phyloP scores from a whole-genome alignment of 2,113 vertebrate genomes.

The Phylloscopus trochiloides region DNA sequence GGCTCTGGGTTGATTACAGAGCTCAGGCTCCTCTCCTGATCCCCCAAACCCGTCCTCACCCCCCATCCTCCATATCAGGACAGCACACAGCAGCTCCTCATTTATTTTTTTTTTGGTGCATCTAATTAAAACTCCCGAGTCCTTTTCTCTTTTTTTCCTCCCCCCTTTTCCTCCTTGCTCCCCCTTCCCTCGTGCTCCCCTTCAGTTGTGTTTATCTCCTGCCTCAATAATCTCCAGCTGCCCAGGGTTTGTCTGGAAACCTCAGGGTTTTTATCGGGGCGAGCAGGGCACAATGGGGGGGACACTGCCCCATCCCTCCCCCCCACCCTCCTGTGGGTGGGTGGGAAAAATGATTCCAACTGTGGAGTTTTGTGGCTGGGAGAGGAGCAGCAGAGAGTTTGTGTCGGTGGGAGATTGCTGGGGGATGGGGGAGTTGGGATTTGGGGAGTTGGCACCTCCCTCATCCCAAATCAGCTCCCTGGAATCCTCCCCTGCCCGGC shows the following conservation, averaged over 20 bases:
- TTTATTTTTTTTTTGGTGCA: not conserved
- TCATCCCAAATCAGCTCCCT: accelerated
- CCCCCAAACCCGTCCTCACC: not conserved
- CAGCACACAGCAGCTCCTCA: not conserved
- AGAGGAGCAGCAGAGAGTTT: slow-evolving; percentile 4
- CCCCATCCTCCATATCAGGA: not conserved
- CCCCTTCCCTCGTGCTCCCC: not conserved
- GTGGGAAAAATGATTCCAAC: slow-evolving; percentile 77
- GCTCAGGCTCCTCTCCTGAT: not conserved
- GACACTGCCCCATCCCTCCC: not conserved
- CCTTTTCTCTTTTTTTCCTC: not conserved
- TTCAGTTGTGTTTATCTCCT: slow-evolving; percentile 70
- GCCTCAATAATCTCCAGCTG: slow-evolving; percentile 68
- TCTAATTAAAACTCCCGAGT: slow-evolving; percentile 21
- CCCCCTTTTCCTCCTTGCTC: not conserved
- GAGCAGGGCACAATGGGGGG: slow-evolving; percentile 55
- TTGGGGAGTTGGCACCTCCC: not conserved
- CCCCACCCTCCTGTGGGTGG: slow-evolving; percentile 63
- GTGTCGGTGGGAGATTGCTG: slow-evolving; percentile 62
- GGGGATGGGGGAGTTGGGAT: not conserved
- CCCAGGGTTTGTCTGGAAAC: slow-evolving; percentile 70
- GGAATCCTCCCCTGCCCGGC: not conserved
- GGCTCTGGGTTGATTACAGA: not conserved
- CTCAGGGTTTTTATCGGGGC: slow-evolving; percentile 77
- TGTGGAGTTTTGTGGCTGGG: slow-evolving; percentile 60